Evolutionary conservation across 1,140 invertebrate species (phyloP), one percentile per base, ranked within the genome.

Genomic region (Zaprionus lachaisei): DNA sequence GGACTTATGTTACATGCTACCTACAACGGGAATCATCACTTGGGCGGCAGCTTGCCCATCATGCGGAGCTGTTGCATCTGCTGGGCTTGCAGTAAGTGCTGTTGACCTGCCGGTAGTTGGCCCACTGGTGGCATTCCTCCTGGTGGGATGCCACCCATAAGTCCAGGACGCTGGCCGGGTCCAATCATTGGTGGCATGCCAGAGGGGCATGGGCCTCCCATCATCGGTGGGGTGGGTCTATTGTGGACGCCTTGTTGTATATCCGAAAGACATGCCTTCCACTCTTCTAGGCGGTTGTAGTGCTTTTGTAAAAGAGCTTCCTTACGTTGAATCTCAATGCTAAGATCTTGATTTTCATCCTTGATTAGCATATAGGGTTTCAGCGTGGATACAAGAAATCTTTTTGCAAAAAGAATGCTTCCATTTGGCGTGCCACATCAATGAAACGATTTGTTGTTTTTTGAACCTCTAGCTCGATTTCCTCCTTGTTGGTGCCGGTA

Each of bases 281-380:
- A 99, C 51, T 97, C 95, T 14, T 95, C 95, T 47, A 99, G 96
- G 91, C 98, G 98, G 37, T 98, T 97, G 91, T 98, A 97, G 91
- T 98, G 97, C 55, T 96, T 95, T 81, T 97, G 96, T 5, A 99
- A 94, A 1, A 99, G 93, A 62, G 97, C 96, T 67, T 99, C 98
- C 92, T 99, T 99, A 5, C 97, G 94, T 3, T 95, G 94, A 20
- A 98, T 94, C 93, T 99, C 98, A 49, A 95, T 93, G 82, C 95
- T 95, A 15, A 99, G 93, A 87, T 99, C 98, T 70, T 95, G 95
- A 80, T 97, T 97, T 91, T 98, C 98, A 93, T 99, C 98, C 93
- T 97, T 97, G 1, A 99, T 94, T 68, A 98, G 95, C 79, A 98
- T 95, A 93, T 99, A 98, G 0, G 98, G 98, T 92, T 98, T 98